Evolutionary conservation across 2,888 invertebrate species (phyloP).

Genomic region (Pristionchus maxplancki): DNA sequence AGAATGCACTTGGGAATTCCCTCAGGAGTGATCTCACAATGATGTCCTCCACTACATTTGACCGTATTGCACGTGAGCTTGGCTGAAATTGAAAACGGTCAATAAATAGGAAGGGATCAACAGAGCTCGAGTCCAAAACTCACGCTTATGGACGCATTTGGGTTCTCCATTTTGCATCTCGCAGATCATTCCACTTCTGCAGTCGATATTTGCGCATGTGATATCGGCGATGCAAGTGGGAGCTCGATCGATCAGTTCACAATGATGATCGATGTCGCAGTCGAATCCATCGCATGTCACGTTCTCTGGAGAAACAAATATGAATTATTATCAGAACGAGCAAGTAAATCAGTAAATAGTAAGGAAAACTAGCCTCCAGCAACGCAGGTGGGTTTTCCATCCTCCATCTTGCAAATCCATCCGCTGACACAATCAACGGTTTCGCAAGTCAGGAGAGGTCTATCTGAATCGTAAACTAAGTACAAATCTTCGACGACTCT

Average conservation of each 20-base stretch:
- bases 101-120: no score
- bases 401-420: not conserved
- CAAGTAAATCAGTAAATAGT: not conserved
- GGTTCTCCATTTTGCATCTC: conserved; percentile 1
- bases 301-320: not conserved
- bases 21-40: conserved; percentile 7
- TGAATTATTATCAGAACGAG: not conserved
- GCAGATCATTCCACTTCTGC: conserved; percentile 6
- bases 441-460: conserved; percentile 5
- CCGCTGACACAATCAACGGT: not conserved
- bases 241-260: not conserved
- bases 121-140: not conserved
- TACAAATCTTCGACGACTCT: not conserved
- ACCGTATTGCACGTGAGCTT: conserved; percentile 19
- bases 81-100: no score
- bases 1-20: conserved; percentile 16
- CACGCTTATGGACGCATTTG: not conserved
- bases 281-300: not conserved
- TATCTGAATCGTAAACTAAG: no score
- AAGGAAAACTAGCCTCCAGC: not conserved
- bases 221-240: not conserved
- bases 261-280: not conserved
- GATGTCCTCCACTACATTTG: not conserved
- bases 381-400: not conserved
- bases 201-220: conserved; percentile 15